These are phyloP conservation scores for Aphodius granarius DNA, from an alignment of 2,888 invertebrate species.

Conservation along the genomic window DNA sequence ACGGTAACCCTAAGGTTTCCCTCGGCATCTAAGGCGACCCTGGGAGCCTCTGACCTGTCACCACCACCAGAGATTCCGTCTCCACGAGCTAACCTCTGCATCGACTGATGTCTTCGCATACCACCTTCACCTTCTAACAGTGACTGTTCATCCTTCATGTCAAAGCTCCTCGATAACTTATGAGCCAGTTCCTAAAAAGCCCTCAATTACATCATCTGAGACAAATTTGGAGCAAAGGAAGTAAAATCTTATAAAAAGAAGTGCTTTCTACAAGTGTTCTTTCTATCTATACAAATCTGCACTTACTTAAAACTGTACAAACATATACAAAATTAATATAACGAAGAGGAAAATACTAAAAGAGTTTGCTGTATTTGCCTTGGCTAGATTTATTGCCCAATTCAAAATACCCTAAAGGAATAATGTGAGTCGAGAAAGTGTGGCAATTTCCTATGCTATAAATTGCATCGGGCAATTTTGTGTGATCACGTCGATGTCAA, in stretches of 20 bases:
- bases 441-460: background rate
- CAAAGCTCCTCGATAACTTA: constrained; percentile 84
- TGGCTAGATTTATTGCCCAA: background rate
- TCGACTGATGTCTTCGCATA: constrained; percentile 74
- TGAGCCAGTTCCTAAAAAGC: constrained; percentile 76
- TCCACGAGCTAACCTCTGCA: constrained; percentile 72
- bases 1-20: constrained; percentile 88
- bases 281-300: background rate
- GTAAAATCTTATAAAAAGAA: background rate
- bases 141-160: constrained; percentile 83
- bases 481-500: background rate
- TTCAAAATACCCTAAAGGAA: background rate
- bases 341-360: background rate
- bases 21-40: constrained; percentile 82
- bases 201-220: background rate
- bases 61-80: constrained; percentile 53
- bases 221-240: background rate
- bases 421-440: background rate
- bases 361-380: background rate
- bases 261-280: background rate
- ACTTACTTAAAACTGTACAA: no score
- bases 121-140: constrained; percentile 64
- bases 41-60: constrained; percentile 47
- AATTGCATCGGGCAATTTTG: background rate
- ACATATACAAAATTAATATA: no score